These are phyloP conservation scores for Heteractis magnifica DNA, from an alignment of 92 coral and sea anemone species.

Conservation along the genomic window DNA sequence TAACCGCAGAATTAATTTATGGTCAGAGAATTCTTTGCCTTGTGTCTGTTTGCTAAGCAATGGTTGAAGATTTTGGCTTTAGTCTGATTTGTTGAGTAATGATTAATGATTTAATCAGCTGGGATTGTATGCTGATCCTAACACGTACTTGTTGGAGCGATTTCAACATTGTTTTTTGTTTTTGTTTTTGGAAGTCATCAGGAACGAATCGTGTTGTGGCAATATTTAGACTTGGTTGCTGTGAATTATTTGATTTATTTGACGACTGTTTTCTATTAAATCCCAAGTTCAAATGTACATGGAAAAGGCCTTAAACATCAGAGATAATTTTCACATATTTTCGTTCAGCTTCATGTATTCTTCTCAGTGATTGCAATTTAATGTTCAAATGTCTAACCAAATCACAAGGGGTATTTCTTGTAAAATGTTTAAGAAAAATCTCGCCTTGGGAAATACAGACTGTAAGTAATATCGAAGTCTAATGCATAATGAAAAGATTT, in stretches of 20 bases:
- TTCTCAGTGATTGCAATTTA: no score
- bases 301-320: no score
- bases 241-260: background rate
- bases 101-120: background rate
- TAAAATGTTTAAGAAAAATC: no score
- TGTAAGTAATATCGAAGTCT: no score
- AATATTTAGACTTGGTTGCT: background rate
- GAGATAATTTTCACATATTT: no score
- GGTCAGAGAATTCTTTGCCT: conserved; percentile 48
- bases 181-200: background rate
- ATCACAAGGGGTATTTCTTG: no score
- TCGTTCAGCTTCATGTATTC: no score
- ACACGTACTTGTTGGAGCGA: background rate
- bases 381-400: no score
- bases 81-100: background rate
- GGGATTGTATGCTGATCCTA: background rate
- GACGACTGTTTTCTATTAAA: no score
- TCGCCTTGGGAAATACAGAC: no score
- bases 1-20: background rate
- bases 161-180: conserved; percentile 8
- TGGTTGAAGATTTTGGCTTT: conserved; percentile 16
- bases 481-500: no score
- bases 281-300: no score
- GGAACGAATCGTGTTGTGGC: background rate
- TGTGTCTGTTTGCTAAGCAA: conserved; percentile 59